These are phyloP conservation scores for Apodemia mormo DNA, from an alignment of 2,888 invertebrate genomes.

Conservation along the genomic window DNA sequence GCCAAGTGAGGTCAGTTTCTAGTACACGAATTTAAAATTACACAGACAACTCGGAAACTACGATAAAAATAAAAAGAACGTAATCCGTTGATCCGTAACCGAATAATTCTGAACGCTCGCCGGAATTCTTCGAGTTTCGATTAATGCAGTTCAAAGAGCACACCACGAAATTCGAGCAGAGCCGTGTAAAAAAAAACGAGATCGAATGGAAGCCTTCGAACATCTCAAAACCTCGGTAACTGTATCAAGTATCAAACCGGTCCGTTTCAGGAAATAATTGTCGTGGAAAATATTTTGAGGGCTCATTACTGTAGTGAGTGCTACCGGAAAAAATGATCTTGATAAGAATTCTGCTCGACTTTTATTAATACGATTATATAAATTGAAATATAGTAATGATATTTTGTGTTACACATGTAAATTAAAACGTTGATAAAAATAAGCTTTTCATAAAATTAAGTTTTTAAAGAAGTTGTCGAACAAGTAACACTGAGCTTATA, in stretches of 20 bases:
- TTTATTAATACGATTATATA: slow-evolving; percentile 13
- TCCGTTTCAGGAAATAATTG: slow-evolving; percentile 34
- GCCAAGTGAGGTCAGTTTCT: too few relatives aligned
- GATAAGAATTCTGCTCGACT: slow-evolving; percentile 14
- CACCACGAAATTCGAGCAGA: slow-evolving; percentile 55
- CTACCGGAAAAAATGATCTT: slow-evolving; percentile 29
- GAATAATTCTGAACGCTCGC: slow-evolving; percentile 50
- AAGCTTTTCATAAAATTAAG: not conserved
- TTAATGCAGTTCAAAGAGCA: slow-evolving; percentile 75
- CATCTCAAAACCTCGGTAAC: slow-evolving; percentile 31
- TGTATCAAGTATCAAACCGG: slow-evolving; percentile 37
- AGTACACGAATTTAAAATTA: not conserved
- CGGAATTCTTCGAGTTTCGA: slow-evolving; percentile 61
- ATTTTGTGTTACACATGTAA: not conserved
- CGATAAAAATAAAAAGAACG: slow-evolving; percentile 55
- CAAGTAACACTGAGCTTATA: not conserved
- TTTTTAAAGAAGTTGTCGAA: not conserved
- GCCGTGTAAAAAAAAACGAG: slow-evolving; percentile 51
- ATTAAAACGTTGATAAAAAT: slow-evolving; percentile 1
- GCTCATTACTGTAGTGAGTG: slow-evolving; percentile 36
- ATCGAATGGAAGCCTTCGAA: slow-evolving; percentile 36
- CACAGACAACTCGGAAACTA: not conserved
- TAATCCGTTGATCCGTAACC: slow-evolving; percentile 59
- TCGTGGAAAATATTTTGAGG: slow-evolving; percentile 31
- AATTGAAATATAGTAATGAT: slow-evolving; percentile 7